Conservation (phyloP, 2,797 vertebrate species). For the Falco biarmicus region DNA sequence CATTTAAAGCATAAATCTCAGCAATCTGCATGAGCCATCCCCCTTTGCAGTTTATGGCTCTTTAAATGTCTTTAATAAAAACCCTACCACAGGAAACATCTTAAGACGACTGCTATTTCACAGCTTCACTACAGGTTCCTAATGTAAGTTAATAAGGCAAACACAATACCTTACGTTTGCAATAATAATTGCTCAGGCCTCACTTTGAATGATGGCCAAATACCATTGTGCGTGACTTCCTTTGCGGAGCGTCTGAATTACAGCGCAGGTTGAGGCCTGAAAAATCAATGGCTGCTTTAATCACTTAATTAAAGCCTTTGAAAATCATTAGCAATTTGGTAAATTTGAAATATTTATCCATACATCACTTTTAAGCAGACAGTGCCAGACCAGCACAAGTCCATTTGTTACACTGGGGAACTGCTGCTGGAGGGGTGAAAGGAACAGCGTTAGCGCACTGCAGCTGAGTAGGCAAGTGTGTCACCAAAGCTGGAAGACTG, state of each 20-base stretch:
- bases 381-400: not conserved
- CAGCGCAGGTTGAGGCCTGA: not conserved
- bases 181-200: not conserved
- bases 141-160: conserved; percentile 20
- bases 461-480: not conserved
- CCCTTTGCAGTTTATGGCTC: conserved; percentile 1
- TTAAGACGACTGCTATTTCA: conserved; percentile 7
- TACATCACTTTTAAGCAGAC: not conserved
- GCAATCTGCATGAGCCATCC: not conserved
- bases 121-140: conserved; percentile 2
- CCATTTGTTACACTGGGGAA: not conserved
- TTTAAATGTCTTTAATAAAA: conserved; percentile 39
- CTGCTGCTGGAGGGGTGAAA: not conserved
- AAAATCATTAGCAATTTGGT: conserved; percentile 25
- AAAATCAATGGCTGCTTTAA: conserved; percentile 49
- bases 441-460: not conserved
- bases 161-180: not conserved
- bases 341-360: conserved; percentile 18
- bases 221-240: not conserved
- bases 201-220: not conserved
- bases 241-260: not conserved
- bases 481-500: not conserved
- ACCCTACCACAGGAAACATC: not conserved
- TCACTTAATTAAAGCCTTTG: conserved; percentile 38
- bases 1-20: not conserved